Conservation (phyloP, 1,140 invertebrate genomes). For the Maconellicoccus hirsutus region DNA sequence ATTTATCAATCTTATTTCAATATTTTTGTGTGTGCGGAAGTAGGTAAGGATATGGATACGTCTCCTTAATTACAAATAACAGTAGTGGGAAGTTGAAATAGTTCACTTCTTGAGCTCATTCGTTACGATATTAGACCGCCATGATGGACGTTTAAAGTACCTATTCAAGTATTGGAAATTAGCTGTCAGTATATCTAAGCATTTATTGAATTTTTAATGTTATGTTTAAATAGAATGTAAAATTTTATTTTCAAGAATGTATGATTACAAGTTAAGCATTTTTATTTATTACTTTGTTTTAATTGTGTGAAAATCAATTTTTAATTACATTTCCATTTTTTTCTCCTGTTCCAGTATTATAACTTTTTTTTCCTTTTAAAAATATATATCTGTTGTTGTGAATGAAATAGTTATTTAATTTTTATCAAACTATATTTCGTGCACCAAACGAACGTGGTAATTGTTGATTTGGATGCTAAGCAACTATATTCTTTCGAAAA, state of each 20-base stretch:
- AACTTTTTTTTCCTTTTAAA: neutral
- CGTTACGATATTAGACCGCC: neutral
- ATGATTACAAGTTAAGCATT: neutral
- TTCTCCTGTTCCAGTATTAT: conserved; percentile 4
- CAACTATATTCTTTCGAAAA: too few species aligned
- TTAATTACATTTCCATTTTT: conserved; percentile 1
- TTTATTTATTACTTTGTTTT: neutral
- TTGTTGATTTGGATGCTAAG: too few species aligned
- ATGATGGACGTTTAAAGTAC: neutral
- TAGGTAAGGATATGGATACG: too few species aligned
- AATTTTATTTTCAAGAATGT: neutral
- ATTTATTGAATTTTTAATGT: neutral
- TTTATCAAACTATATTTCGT: too few species aligned
- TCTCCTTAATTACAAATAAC: too few species aligned
- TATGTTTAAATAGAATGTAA: neutral
- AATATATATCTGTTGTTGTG: conserved; percentile 3
- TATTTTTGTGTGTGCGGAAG: too few species aligned
- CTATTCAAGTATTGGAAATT: neutral
- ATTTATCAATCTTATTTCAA: too few species aligned
- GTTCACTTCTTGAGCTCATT: neutral
- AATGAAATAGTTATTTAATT: neutral
- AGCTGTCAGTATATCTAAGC: neutral
- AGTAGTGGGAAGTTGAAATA: neutral
- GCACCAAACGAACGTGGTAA: too few species aligned
- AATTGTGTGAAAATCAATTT: neutral